phyloP scores from a whole-genome alignment of 1,140 invertebrate species.

The Formica exsecta region DNA sequence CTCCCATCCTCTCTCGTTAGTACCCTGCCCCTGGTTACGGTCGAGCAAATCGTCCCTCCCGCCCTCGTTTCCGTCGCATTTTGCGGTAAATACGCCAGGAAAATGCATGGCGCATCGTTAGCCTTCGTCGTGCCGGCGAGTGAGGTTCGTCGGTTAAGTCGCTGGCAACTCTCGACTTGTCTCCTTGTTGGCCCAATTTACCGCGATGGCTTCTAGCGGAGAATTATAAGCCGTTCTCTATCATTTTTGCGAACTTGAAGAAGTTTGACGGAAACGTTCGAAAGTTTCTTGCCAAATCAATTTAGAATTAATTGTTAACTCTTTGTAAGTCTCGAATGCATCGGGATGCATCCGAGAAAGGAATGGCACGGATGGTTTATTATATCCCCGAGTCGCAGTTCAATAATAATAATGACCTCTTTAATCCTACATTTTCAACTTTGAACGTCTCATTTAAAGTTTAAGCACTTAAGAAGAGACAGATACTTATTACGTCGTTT shows the following conservation, averaged over 20 bases:
- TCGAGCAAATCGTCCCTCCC: conserved; percentile 4
- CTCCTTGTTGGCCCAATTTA: conserved; percentile 39
- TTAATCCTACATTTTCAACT: conserved; percentile 33
- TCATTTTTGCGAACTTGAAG: conserved; percentile 40
- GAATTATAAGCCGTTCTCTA: conserved; percentile 19
- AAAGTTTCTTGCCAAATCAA: conserved; percentile 14
- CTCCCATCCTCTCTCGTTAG: not conserved
- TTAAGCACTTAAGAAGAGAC: not conserved
- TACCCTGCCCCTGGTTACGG: conserved; percentile 45
- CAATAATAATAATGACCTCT: conserved; percentile 10
- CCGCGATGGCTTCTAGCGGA: not conserved
- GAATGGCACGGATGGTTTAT: not conserved
- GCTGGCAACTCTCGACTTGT: conserved; percentile 35
- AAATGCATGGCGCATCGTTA: conserved; percentile 65
- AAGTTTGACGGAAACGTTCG: conserved; percentile 16
- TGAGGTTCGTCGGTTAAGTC: conserved; percentile 58
- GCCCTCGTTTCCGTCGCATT: not conserved
- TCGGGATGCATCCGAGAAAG: not conserved
- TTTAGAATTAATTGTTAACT: not conserved
- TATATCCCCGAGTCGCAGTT: not conserved
- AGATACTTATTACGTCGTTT: not conserved
- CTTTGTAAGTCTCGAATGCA: not conserved
- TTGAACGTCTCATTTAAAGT: not conserved
- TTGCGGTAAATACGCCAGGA: conserved; percentile 43
- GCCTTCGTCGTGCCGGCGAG: conserved; percentile 56